phyloP scores from a whole-genome alignment of 35 echinoderm and acorn worm genomes.

The Apostichopus japonicus region DNA sequence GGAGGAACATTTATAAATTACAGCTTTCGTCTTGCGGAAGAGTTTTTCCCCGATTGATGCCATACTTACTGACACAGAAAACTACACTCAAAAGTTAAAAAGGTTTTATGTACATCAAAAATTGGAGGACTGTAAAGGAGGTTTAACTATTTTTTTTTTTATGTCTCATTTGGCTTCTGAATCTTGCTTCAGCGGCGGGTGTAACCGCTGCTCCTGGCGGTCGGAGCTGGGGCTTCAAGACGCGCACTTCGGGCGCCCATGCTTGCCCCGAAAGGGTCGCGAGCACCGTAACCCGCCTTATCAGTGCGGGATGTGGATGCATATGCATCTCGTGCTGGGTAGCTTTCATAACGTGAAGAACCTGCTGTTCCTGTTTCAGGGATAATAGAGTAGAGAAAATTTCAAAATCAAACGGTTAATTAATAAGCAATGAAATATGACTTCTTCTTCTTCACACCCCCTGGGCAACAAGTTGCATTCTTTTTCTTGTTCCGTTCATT shows the following conservation, averaged over 20 bases:
- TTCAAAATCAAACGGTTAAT: not conserved
- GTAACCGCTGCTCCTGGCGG: conserved; percentile 13
- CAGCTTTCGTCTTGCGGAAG: not conserved
- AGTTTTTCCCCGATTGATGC: not conserved
- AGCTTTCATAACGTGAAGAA: conserved; percentile 31
- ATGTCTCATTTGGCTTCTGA: not conserved
- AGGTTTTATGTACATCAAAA: not conserved
- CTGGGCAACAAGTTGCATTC: not conserved
- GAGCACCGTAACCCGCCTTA: conserved; percentile 26
- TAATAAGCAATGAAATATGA: not conserved
- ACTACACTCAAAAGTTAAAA: not conserved
- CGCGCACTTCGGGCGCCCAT: conserved; percentile 2
- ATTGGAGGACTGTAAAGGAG: not conserved
- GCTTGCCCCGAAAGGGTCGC: conserved; percentile 36
- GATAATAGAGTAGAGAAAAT: conserved; percentile 36
- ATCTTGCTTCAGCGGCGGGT: conserved; percentile 32
- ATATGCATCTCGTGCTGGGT: conserved; percentile 30
- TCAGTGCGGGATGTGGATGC: conserved; percentile 15
- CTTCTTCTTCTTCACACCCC: not conserved
- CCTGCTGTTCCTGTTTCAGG: conserved; percentile 44
- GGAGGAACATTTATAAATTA: no score
- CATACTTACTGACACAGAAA: not conserved
- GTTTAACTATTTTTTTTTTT: not conserved
- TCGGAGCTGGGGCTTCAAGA: not conserved
- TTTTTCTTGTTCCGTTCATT: not conserved